Evolutionary conservation across 2,888 invertebrate genomes (phyloP), one percentile per base, ranked within the genome.

Genomic region (Beris morrisii): DNA sequence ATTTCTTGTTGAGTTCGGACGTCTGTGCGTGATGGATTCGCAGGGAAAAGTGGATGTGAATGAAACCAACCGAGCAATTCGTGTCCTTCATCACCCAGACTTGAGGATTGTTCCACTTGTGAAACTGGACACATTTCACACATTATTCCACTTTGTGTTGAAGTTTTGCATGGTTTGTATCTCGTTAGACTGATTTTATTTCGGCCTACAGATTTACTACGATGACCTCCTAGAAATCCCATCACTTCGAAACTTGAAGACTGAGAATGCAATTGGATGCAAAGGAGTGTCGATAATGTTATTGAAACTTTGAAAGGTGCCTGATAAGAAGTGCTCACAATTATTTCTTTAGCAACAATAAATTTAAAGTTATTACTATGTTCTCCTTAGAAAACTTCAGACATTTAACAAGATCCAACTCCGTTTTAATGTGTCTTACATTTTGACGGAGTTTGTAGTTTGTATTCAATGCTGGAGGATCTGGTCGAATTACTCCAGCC

Each of bases 61-160:
- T 91, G 91, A 79, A 89, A 90, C 91, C 91, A 91, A 30, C 88
- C 90, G 66, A 87, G 82, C 64, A 88, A 84, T 22, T 79, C 75
- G 71, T 80, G 75, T 4, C 84, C 84, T 15, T 75, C 75, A 11
- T 74, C 69, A 5, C 80, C 79, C 31, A 91, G 83, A 38, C 74
- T 74, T 71, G 86, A 86, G 63, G 86, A 85, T 3, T 89, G 88
- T 69, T 77, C 78, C 5, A 87, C 84, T 75, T 90, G 87, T 4
- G 86, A 86, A 22, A 88, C 83, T 1, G 90, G 89, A 73, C 90
- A 90, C 89, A 91, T 90, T 72, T 91, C 91, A 76, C 91, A 91
- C 79, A 89, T 89, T 64, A 88, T 87, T 5, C 84, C 81, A 64
- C 85, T 85, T 64, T 86, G 86, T 31, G 84, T 83, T 22, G 86